A percentile compares a stretch with the other conserved stretches of the same genome.
These are phyloP conservation scores for Sminthurinus signatus DNA, from an alignment of 1,140 invertebrate genomes.

Conservation along the genomic window DNA sequence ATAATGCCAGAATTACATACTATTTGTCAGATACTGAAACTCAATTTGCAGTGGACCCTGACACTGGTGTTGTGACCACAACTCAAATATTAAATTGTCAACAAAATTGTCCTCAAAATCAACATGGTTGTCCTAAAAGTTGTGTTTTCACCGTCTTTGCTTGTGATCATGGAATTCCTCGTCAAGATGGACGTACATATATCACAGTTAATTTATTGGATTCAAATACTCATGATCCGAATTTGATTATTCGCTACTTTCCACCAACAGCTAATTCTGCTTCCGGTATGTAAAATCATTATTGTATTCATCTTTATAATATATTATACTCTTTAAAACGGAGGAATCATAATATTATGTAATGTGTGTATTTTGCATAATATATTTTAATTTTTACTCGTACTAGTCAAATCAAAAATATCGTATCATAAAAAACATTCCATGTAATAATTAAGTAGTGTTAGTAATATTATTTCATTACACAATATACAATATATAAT, in stretches of 20 bases:
- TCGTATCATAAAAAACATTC: no score
- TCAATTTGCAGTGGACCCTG: conserved; percentile 80
- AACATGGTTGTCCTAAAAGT: conserved; percentile 65
- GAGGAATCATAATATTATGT: no score
- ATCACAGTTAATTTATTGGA: conserved; percentile 89
- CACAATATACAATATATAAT: no score
- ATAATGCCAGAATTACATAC: conserved; percentile 87
- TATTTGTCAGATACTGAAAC: conserved; percentile 74
- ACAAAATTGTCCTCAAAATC: conserved; percentile 50
- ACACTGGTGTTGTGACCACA: conserved; percentile 71
- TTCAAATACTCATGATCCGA: conserved; percentile 90
- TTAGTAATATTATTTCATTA: no score
- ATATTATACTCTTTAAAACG: no score
- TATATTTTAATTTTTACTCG: no score
- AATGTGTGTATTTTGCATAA: no score
- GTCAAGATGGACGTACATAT: conserved; percentile 86
- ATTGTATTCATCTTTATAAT: no score
- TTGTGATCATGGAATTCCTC: conserved; percentile 79
- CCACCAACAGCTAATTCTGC: conserved; percentile 72
- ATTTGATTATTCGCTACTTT: conserved; percentile 83
- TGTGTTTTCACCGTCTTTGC: conserved; percentile 93
- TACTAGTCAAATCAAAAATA: no score
- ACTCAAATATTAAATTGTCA: conserved; percentile 70
- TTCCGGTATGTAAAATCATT: no score
- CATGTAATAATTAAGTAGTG: no score